phyloP scores from a whole-genome alignment of 2,113 vertebrate genomes.

The Ginglymostoma cirratum region DNA sequence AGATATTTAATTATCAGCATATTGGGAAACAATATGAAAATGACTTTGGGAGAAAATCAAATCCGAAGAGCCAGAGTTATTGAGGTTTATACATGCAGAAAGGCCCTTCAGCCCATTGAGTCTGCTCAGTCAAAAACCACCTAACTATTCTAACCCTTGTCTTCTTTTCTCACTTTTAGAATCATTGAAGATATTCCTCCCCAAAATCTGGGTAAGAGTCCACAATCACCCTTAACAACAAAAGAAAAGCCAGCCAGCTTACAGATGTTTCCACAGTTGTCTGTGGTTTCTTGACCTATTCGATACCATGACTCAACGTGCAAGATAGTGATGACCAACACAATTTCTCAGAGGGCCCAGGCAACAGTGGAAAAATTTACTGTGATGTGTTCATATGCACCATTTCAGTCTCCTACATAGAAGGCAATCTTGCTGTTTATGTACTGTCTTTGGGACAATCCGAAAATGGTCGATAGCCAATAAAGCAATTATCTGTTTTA shows the following conservation, averaged over 20 bases:
- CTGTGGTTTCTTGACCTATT: neutral
- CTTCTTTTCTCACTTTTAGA: neutral
- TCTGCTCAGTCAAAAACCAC: no score
- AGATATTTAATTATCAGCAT: neutral
- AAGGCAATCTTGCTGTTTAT: neutral
- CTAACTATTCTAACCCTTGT: no score
- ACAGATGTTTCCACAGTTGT: neutral
- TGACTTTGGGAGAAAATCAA: neutral
- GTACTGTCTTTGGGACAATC: no score
- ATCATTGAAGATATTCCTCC: neutral
- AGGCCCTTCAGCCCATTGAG: no score
- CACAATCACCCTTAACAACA: neutral
- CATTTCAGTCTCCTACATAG: neutral
- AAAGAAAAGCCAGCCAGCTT: neutral
- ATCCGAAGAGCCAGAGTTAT: neutral
- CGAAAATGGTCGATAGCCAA: no score
- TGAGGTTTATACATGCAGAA: no score
- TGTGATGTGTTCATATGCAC: neutral
- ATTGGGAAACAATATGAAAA: neutral
- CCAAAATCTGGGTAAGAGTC: neutral
- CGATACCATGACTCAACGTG: neutral
- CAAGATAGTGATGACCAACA: neutral
- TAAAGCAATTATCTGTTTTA: no score
- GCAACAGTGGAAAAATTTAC: neutral
- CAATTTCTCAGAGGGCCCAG: neutral